Base-by-base conservation (phyloP, 2,113 vertebrate genomes). In the Actenoides hombroni region DNA sequence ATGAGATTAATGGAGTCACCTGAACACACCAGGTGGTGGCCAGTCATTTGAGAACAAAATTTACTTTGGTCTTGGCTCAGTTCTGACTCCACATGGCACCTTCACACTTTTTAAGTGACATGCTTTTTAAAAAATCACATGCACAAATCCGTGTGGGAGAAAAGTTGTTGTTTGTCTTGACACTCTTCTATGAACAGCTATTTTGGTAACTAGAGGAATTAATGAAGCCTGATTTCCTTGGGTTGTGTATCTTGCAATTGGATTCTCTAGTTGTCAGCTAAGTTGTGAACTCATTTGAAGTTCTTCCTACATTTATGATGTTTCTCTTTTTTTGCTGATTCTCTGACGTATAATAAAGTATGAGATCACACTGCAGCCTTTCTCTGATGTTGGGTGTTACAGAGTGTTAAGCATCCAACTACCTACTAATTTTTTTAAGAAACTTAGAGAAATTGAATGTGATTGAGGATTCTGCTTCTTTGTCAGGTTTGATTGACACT, bases 191-290 rank as follows among this genome's bases (percentile, higher is more conserved):
- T 83, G 79, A 78, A 42, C 59, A 90, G 75, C 91, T 94, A 59
- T 92, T 94, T 95, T 88, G 63, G 83, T 90, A 79, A 86, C 70
- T 40, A 86, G 71, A 77, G n/a, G 90, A 92, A 90, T 95, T 93
- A 95, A 90, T 86, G 92, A 93, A 81, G 73, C 68, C 60, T 81
- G 49, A 74, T 86, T 90, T 80, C 63, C 46, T 40, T 95, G 68
- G 73, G 54, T 61, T 93, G 15, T 69, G 9, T 67, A 16, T 81
- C 51, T 68, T 74, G 53, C 6, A 6, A 13, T 39, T 79, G 70
- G 48, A 44, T 94, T 91, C 73, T 39, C 4, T 80, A 31, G 68
- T 57, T 95, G 86, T 80, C 68, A 88, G 59, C 86, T 86, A 83
- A 83, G 68, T 54, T 83, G 40, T 0, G 0, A 90, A 86, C 21